Evolutionary conservation across 2,113 vertebrate genomes (phyloP).

Genomic region (Spea multiplicata): DNA sequence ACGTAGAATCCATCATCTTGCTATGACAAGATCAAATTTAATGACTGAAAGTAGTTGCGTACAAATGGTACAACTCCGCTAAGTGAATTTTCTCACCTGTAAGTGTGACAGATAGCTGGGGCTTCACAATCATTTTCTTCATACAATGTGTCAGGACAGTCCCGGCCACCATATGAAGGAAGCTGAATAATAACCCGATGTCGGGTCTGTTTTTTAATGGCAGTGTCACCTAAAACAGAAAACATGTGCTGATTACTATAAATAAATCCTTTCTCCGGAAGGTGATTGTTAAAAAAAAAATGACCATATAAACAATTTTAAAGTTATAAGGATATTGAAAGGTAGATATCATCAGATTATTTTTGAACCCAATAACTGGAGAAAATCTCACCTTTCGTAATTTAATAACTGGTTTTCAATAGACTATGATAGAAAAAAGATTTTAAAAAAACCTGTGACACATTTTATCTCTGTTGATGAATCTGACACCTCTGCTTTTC

Average conservation of each 20-base stretch:
- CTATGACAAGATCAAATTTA: slow-evolving; percentile 36
- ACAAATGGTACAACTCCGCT: neutral
- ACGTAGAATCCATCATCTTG: neutral
- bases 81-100: slow-evolving; percentile 73
- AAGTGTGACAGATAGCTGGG: slow-evolving; percentile 74
- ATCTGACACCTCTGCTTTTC: no score
- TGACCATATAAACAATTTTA: no score
- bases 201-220: slow-evolving; percentile 76
- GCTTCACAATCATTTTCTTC: slow-evolving; percentile 85
- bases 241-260: neutral
- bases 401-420: no score
- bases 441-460: no score
- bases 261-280: no score
- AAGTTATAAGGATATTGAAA: no score
- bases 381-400: no score
- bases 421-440: no score
- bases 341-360: no score
- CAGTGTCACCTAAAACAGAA: slow-evolving; percentile 65
- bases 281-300: no score
- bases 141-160: slow-evolving; percentile 84
- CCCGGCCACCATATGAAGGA: slow-evolving; percentile 84
- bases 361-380: no score
- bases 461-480: no score
- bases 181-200: slow-evolving; percentile 84
- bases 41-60: slow-evolving; percentile 17